phyloP scores from a whole-genome alignment of 2,888 invertebrate genomes.

The Brenthis daphne region DNA sequence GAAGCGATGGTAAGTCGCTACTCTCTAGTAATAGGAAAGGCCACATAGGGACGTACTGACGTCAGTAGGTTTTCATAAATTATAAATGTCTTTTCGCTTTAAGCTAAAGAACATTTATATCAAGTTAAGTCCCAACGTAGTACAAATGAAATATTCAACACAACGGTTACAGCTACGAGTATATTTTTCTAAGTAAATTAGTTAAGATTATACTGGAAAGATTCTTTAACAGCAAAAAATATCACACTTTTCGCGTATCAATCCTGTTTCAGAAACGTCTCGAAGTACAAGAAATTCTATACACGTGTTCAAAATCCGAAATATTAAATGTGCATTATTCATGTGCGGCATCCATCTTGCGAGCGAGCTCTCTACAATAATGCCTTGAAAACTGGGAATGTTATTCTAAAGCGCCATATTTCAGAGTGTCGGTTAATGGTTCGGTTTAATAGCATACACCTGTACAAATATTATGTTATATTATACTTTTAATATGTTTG shows the following conservation, averaged over 20 bases:
- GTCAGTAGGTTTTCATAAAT: too few species aligned
- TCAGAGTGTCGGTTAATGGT: constrained; percentile 33
- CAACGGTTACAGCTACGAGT: too few species aligned
- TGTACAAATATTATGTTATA: constrained; percentile 17
- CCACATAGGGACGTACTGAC: too few species aligned
- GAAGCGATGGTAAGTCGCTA: too few species aligned
- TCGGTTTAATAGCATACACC: constrained; percentile 10
- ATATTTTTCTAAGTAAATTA: too few species aligned
- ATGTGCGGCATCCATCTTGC: constrained; percentile 39
- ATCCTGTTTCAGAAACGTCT: constrained; percentile 29
- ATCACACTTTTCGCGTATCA: not conserved
- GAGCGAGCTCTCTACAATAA: constrained; percentile 31
- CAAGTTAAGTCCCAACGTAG: too few species aligned
- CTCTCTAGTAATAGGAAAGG: too few species aligned
- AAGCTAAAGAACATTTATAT: too few species aligned
- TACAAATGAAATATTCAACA: too few species aligned
- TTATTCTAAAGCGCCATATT: constrained; percentile 37
- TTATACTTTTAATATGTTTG: not conserved
- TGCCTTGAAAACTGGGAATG: constrained; percentile 35
- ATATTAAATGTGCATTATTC: constrained; percentile 46
- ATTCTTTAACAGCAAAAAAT: too few species aligned
- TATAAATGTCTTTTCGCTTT: too few species aligned
- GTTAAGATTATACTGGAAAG: too few species aligned
- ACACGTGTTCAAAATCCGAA: constrained; percentile 44
- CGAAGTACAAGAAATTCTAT: constrained; percentile 40